A percentile compares a stretch with the other conserved stretches of the same genome.
Conservation (phyloP, 2,888 invertebrate genomes). For the Antitype chi region DNA sequence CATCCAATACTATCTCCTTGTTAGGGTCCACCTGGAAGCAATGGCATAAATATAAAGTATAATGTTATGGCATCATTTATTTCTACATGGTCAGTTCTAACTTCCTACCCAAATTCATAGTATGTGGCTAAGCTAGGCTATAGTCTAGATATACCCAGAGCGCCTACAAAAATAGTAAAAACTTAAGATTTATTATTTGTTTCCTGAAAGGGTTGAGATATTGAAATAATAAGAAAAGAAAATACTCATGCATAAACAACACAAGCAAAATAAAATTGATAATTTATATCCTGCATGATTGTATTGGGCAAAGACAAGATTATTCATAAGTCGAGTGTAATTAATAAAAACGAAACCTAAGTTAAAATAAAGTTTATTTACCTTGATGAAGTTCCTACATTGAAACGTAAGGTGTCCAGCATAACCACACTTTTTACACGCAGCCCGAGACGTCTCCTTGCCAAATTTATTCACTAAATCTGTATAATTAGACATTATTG, state of each 20-base stretch:
- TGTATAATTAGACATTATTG: slow-evolving; percentile 81
- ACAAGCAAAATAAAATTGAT: background rate
- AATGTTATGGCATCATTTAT: background rate
- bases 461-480: slow-evolving; percentile 89
- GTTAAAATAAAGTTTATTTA: slow-evolving; percentile 73
- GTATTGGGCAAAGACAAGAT: background rate
- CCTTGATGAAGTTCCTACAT: slow-evolving; percentile 98
- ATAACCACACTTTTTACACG: slow-evolving; percentile 98
- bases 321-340: background rate
- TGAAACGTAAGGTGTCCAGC: slow-evolving; percentile 99
- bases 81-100: background rate
- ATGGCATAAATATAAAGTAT: background rate
- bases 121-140: background rate
- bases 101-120: background rate
- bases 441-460: slow-evolving; percentile 94
- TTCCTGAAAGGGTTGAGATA: background rate
- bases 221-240: background rate
- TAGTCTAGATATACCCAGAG: background rate
- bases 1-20: slow-evolving; percentile 97
- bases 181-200: background rate
- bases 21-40: slow-evolving; percentile 94
- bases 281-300: background rate
- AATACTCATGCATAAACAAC: background rate
- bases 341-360: background rate
- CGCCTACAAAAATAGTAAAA: too few species aligned